Evolutionary conservation across 2,113 vertebrate species (phyloP), one percentile per base, ranked within the genome.

Genomic region (Odontophorus gujanensis): DNA sequence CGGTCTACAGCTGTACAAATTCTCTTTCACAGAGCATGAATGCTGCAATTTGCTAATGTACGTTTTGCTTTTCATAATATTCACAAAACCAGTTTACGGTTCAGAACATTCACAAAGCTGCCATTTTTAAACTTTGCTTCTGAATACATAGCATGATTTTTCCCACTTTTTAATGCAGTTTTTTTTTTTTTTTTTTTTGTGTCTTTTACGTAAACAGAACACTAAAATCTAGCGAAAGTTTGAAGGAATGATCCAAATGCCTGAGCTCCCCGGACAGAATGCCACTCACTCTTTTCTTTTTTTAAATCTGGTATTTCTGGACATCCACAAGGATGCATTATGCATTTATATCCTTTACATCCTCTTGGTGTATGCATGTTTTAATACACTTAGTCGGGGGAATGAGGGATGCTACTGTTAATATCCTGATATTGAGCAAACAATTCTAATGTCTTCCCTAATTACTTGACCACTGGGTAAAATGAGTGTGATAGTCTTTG

Each of bases 1-100:
- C 45, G 78, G 61, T 83, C 89, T 90, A 93, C 97, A 96, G 96
- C 96, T 97, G 96, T 97, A 96, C 61, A 63, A 85, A 93, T 89
- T 89, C 81, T 78, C 93, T 97, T 97, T 97, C 95, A 95, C 45
- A 58, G 87, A 79, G 59, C 43, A 89, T 96, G 95, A 97, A 97
- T 97, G 83, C 92, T 92, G 93, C 94, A 96, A 96, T 97, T 97
- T 97, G 93, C 93, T 95, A 92, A 90, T 89, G 93, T 97, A 89
- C 92, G 81, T 81, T 96, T 94, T 78, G 91, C 95, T 91, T 96
- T 96, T 97, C 95, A 96, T 93, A 89, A 96, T 89, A 92, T 96
- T 95, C 96, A 95, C 93, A 95, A 96, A 96, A 87, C 85, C 85
- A 81, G 91, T 92, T 94, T 91, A 96, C 4, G 45, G 89, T 92